Percentiles rank a stretch among this genome's conserved stretches.
Evolutionary conservation across 2,797 vertebrate genomes (phyloP).

Genomic region (Enteromius trimaculatus): DNA sequence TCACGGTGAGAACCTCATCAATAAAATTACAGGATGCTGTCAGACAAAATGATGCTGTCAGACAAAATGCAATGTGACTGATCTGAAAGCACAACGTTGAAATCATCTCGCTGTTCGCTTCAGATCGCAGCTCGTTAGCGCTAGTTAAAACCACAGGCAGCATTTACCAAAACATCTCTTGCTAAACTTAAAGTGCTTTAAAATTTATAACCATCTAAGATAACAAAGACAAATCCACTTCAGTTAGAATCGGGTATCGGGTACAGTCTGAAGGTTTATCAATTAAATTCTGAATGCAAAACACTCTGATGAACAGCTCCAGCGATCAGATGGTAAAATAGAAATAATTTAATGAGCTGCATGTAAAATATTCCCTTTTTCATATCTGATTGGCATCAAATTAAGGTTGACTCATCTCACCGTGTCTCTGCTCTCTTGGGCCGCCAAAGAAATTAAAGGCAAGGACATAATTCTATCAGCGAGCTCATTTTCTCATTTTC

Average conservation of each 20-base stretch:
- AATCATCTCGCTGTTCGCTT: background rate
- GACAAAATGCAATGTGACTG: slow-evolving; percentile 5
- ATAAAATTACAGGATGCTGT: slow-evolving; percentile 28
- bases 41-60: slow-evolving; percentile 32
- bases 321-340: background rate
- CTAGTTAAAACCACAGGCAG: slow-evolving; percentile 3
- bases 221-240: slow-evolving; percentile 2
- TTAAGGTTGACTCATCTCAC: background rate
- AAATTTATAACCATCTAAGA: background rate
- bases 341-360: slow-evolving; percentile 13
- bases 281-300: background rate
- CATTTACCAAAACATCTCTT: background rate
- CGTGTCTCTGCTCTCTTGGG: slow-evolving; percentile 19
- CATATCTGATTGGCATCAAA: slow-evolving; percentile 45
- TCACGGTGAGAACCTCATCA: slow-evolving; percentile 10
- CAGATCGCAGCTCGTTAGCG: background rate
- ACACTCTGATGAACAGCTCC: background rate
- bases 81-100: background rate
- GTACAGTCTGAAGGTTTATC: background rate
- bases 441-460: slow-evolving; percentile 65
- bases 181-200: background rate
- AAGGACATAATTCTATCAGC: slow-evolving; percentile 68
- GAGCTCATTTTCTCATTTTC: slow-evolving; percentile 64
- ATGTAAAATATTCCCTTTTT: slow-evolving; percentile 30
- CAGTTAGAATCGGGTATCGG: background rate